Conservation (phyloP, 2,113 vertebrate genomes). For the Erythrocercus mccallii region DNA sequence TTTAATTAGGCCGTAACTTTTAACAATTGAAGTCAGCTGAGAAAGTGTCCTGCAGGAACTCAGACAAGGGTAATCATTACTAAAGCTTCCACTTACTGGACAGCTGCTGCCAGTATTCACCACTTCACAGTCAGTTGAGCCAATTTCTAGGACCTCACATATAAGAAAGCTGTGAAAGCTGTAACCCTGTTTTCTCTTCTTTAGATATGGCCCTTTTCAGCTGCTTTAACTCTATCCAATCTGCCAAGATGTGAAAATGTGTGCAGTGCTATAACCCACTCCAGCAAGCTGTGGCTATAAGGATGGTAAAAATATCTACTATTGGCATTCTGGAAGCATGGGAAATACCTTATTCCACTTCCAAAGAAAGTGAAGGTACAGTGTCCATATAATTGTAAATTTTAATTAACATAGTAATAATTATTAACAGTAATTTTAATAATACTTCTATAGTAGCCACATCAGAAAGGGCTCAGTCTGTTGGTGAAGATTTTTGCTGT, state of each 20-base stretch:
- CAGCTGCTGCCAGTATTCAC: constrained; percentile 11
- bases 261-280: neutral
- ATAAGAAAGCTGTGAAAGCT: neutral
- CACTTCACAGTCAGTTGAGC: neutral
- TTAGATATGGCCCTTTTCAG: neutral
- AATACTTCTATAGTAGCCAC: neutral
- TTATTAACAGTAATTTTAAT: neutral
- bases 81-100: neutral
- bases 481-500: neutral
- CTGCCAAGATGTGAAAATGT: neutral
- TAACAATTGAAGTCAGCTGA: neutral
- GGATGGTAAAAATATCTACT: neutral
- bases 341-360: neutral
- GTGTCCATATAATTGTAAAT: neutral
- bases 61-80: neutral
- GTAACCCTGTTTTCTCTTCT: neutral
- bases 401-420: neutral
- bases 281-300: neutral
- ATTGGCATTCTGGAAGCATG: neutral
- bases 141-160: neutral
- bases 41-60: neutral
- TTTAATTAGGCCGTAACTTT: constrained; percentile 25
- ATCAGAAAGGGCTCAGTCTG: neutral
- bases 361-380: neutral
- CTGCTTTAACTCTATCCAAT: neutral